Evolutionary conservation across 2,888 invertebrate genomes (phyloP), one percentile per base, ranked within the genome.

Genomic region (Itoplectis maculator): DNA sequence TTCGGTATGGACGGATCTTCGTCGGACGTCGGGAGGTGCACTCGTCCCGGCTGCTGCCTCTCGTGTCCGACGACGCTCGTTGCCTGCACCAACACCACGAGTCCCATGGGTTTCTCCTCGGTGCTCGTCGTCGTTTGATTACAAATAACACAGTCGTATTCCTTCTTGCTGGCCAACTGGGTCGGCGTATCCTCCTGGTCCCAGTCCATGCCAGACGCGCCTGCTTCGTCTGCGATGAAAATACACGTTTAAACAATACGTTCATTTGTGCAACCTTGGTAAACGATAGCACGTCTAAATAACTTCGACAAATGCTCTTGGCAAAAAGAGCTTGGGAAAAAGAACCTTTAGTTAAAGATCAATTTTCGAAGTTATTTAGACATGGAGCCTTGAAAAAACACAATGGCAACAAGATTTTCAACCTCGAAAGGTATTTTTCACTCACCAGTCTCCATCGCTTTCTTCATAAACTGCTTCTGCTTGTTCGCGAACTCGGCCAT

Each of bases 81-180:
- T 29, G 98, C 96, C 93, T 95, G 93, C 81, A 98, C 95, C 74
- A 99, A 94, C 66, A 98, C 97, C 2, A 98, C 98, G 59, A 98
- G 94, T 0, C 98, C 98, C 92, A 99, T 96, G 0, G 97, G 97
- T 91, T 96, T 95, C 13, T 96, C 95, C 85, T 96, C 96, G 0
- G 96, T 96, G 90, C 97, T 97, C 20, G 97, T 96, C 45, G 97
- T 96, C 81, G 97, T 97, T 91, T 97, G 97, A 94, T 97, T 98
- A 93, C 99, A 99, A 88, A 99, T 99, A 84, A 98, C 98, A 94
- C 99, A 99, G 93, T 98, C 97, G 93, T 98, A 98, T 92, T 97
- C 97, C 83, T 95, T 94, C 83, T 94, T 94, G 79, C 93, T 93
- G 56, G 93, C 89, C 63, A 94, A 88, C 87, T 95, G 94, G 86